Base-by-base conservation (phyloP, 2,113 vertebrate species). In the Euleptes europaea region DNA sequence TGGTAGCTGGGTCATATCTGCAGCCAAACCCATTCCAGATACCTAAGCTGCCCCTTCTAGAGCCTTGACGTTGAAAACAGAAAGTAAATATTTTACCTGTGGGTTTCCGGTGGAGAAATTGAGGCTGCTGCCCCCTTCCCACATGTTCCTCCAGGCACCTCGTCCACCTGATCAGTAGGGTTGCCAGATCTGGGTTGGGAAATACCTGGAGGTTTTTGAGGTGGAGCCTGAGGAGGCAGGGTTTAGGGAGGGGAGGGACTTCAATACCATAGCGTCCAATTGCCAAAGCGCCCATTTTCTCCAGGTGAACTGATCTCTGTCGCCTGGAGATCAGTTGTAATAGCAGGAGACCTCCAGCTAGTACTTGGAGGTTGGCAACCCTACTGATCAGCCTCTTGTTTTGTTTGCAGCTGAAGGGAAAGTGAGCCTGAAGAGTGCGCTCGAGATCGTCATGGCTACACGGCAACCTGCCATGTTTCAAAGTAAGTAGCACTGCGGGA, bases 321-420 rank as follows among this genome's bases (percentile, higher is more conserved):
- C n/a, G n/a, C n/a, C n/a, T n/a, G n/a, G n/a, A n/a, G n/a, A n/a
- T n/a, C n/a, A n/a, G n/a, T n/a, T n/a, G n/a, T n/a, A n/a, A n/a
- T n/a, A n/a, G n/a, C n/a, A n/a, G n/a, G n/a, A n/a, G n/a, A n/a
- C n/a, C n/a, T n/a, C n/a, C n/a, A n/a, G n/a, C n/a, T n/a, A n/a
- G n/a, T n/a, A n/a, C n/a, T n/a, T n/a, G n/a, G n/a, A n/a, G n/a
- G n/a, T n/a, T n/a, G n/a, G n/a, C n/a, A n/a, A n/a, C n/a, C n/a
- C n/a, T n/a, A n/a, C 38, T 84, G 38, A 74, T 21, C 35, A 49
- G 42, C 4, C 21, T 63, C 60, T 63, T 63, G 23, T 87, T 89
- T 67, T 40, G 73, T 80, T 90, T 90, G 72, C 23, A 94, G 90
- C 77, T 17, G 73, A 88, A 70, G 83, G 70, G 51, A 88, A 33